These are phyloP conservation scores for Latheticus oryzae DNA, from an alignment of 2,888 invertebrate species.

Conservation along the genomic window DNA sequence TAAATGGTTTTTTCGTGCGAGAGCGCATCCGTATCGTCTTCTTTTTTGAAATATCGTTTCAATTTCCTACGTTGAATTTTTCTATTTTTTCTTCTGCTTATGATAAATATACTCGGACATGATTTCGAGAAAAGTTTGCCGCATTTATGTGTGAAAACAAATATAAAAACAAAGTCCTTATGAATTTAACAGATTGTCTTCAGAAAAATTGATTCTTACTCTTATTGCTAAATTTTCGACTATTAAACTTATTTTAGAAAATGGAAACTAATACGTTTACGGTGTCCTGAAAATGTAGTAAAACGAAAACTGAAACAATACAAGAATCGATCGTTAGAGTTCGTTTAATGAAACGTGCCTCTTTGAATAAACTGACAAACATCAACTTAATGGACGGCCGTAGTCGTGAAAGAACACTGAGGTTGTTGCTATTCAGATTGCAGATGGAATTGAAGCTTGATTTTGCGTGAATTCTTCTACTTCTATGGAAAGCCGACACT, in stretches of 20 bases:
- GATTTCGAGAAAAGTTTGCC: slow-evolving; percentile 50
- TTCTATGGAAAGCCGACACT: too few species aligned
- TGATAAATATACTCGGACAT: slow-evolving; percentile 55
- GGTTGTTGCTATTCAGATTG: too few species aligned
- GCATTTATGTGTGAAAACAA: too few species aligned
- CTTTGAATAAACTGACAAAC: too few species aligned
- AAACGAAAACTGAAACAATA: slow-evolving; percentile 1
- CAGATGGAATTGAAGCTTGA: too few species aligned
- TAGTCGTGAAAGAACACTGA: too few species aligned
- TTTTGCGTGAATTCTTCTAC: too few species aligned
- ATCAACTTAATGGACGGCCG: too few species aligned
- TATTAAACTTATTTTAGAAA: not conserved
- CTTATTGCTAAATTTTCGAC: too few species aligned
- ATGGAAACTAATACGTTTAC: not conserved
- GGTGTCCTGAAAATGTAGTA: not conserved
- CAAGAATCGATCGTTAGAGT: not conserved
- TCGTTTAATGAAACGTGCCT: too few species aligned
- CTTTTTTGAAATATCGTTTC: slow-evolving; percentile 55
- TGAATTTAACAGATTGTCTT: too few species aligned
- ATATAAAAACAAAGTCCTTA: too few species aligned
- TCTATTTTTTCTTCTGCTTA: slow-evolving; percentile 43
- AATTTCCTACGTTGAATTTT: slow-evolving; percentile 55
- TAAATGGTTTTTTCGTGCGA: slow-evolving; percentile 12
- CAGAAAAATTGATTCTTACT: not conserved
- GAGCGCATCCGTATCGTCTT: slow-evolving; percentile 13